Conservation (phyloP, 2,113 vertebrate genomes). For the Malurus cyaneus region DNA sequence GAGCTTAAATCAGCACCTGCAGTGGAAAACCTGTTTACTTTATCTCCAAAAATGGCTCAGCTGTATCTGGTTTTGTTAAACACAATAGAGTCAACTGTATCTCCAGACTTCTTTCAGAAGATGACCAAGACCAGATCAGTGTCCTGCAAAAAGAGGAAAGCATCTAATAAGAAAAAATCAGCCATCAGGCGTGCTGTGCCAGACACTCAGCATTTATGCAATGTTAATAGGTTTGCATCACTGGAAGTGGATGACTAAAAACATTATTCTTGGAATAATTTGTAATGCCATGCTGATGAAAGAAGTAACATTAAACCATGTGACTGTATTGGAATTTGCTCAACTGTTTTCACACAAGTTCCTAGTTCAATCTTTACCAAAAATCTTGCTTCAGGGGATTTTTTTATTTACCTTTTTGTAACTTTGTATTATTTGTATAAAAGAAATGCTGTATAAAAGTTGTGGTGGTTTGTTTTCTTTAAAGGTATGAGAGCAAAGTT, state of each 20-base stretch:
- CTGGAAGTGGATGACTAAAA: constrained; percentile 58
- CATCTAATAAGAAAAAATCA: background rate
- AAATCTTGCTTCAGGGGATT: background rate
- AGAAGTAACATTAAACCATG: background rate
- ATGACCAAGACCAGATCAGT: background rate
- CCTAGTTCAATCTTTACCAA: background rate
- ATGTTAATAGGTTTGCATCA: constrained; percentile 59
- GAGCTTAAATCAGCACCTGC: constrained; percentile 68
- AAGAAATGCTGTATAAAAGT: background rate
- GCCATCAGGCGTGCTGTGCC: background rate
- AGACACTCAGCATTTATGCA: background rate
- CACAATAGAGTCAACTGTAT: constrained; percentile 17
- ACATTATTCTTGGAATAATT: background rate
- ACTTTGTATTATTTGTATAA: background rate
- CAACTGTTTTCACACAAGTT: background rate
- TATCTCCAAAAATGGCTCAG: constrained; percentile 66
- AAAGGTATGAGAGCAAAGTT: background rate
- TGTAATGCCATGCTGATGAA: background rate
- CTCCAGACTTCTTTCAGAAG: constrained; percentile 58
- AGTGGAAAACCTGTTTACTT: constrained; percentile 72
- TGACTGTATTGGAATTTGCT: background rate
- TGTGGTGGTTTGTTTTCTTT: background rate
- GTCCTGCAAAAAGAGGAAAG: constrained; percentile 40
- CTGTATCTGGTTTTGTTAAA: constrained; percentile 74
- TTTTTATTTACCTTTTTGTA: background rate